Evolutionary conservation across 2,797 vertebrate genomes (phyloP), one percentile per base, ranked within the genome.

Genomic region (Leuciscus waleckii): DNA sequence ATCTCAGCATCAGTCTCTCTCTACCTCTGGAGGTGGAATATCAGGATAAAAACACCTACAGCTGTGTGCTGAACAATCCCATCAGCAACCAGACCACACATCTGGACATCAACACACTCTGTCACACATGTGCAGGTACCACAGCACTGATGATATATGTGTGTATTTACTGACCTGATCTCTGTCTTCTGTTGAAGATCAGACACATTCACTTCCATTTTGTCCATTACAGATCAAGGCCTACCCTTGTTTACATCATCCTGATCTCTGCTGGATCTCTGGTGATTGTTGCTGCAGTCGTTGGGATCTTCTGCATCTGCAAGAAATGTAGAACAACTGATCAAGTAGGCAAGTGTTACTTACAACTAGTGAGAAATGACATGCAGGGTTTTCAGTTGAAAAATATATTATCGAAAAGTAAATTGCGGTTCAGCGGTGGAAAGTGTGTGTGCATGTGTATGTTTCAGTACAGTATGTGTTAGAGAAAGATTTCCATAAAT

Each of bases 1-100:
- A 63, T 63, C 61, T 63, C 61, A 63, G 61, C 61, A 63, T 63
- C 61, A 63, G 61, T 63, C 61, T 63, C 61, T 63, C 61, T 63
- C 61, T 63, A 29, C 61, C 61, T 63, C 61, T 63, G 61, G 61
- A 68, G 65, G 32, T 68, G 65, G 32, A 68, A 37, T 68, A 68
- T 68, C 65, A 68, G 65, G 65, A 37, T 35, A 68, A 63, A 16
- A 63, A 63, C 61, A 63, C 61, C 61, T 63, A 63, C 61, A 63
- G n/a, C 61, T 63, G 61, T 63, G 61, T 29, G 61, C 61, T 63
- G 26, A 63, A 68, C 65, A 37, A 68, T 68, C 65, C 65, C 65
- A 68, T 68, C 65, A 68, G 65, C 32, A 5, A 68, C 32, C 65
- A 68, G 65, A 68, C 65, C 4, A 4, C 0, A 68, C 65, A 68